phyloP scores from a whole-genome alignment of 1,140 invertebrate species.

The Drosophila arizonae region DNA sequence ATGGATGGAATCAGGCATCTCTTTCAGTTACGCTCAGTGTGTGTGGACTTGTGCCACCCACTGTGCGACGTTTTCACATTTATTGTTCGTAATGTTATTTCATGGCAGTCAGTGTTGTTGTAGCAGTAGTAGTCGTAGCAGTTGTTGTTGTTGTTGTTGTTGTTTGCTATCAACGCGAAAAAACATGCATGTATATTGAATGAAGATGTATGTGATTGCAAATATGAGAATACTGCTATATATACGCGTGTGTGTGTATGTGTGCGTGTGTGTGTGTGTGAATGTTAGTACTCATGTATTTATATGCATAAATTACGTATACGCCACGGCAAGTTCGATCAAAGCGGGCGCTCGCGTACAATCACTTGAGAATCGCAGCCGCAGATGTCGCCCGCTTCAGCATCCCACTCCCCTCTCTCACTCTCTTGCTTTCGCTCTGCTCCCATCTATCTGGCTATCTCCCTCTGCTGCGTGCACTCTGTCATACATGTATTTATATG shows the following conservation, averaged over 20 bases:
- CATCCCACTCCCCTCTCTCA: background rate
- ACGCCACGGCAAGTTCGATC: conserved; percentile 66
- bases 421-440: background rate
- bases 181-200: conserved; percentile 54
- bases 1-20: conserved; percentile 2
- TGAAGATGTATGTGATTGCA: conserved; percentile 61
- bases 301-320: conserved; percentile 72
- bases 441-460: background rate
- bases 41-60: conserved; percentile 18
- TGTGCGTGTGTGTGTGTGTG: conserved; percentile 29
- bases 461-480: conserved; percentile 8
- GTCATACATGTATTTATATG: conserved; percentile 66
- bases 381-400: conserved; percentile 43
- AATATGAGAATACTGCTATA: conserved; percentile 36
- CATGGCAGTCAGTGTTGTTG: conserved; percentile 21
- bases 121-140: conserved; percentile 6
- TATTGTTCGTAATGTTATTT: conserved; percentile 64
- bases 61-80: conserved; percentile 24
- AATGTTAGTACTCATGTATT: conserved; percentile 29
- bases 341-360: conserved; percentile 43
- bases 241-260: conserved; percentile 9
- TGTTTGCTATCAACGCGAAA: conserved; percentile 59
- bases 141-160: conserved; percentile 20
- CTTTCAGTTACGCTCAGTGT: background rate
- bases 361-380: conserved; percentile 64